These are phyloP conservation scores for Octopus sinensis DNA, from an alignment of 1,140 invertebrate species.

Conservation along the genomic window DNA sequence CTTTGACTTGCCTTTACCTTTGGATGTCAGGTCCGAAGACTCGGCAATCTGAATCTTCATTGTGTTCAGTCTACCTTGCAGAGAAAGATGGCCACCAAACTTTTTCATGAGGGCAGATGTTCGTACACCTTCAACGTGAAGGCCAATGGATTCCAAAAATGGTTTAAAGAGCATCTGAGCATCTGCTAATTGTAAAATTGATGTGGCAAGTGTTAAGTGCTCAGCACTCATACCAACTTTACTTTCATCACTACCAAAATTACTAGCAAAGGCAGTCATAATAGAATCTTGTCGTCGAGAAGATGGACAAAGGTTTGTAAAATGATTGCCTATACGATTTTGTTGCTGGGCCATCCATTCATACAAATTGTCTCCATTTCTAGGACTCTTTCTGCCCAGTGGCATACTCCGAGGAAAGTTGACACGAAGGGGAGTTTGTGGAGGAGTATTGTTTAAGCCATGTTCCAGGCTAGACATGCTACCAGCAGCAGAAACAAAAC, in stretches of 20 bases:
- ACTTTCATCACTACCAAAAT: conserved; percentile 53
- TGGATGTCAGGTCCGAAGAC: conserved; percentile 35
- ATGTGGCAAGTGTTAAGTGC: conserved; percentile 42
- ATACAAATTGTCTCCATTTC: conserved; percentile 76
- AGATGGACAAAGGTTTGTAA: conserved; percentile 9
- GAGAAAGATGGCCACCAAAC: conserved; percentile 83
- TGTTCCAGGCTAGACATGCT: conserved; percentile 49
- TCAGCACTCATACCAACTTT: conserved; percentile 45
- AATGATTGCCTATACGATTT: conserved; percentile 9
- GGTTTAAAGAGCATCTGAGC: conserved; percentile 54
- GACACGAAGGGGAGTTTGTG: conserved; percentile 39
- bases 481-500: conserved; percentile 62
- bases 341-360: conserved; percentile 91
- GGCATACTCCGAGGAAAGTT: conserved; percentile 36
- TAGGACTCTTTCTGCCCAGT: conserved; percentile 40
- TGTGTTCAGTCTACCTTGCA: conserved; percentile 80
- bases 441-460: conserved; percentile 34
- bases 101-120: conserved; percentile 65
- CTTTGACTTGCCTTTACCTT: conserved; percentile 39
- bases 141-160: conserved; percentile 52
- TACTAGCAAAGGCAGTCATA: conserved; percentile 41
- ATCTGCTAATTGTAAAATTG: conserved; percentile 52
- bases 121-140: conserved; percentile 53
- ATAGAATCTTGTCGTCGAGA: conserved; percentile 44
- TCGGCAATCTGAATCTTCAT: conserved; percentile 92